Base-by-base conservation (phyloP, 2,113 vertebrate species). In the Columba livia region DNA sequence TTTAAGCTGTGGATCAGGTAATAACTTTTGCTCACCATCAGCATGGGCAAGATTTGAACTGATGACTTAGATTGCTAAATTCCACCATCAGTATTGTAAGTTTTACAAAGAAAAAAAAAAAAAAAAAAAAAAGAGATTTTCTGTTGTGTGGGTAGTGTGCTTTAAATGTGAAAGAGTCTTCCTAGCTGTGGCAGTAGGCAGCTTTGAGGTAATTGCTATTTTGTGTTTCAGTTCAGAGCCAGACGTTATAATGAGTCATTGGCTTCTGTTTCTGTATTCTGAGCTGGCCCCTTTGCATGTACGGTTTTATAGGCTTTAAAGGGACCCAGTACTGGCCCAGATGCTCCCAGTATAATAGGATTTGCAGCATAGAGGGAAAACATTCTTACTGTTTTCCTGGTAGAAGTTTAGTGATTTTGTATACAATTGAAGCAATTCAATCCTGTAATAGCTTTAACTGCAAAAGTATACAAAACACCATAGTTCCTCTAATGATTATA, bases 121-220 rank as follows among this genome's bases (percentile, higher is more conserved):
- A 67, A 44, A 23, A 50, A 69, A 73, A 48, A 36, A 25, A 13
- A 2, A 44, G 3, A 40, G 9, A 4, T 31, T 48, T 90, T 89
- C 64, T 91, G 26, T 36, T 75, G 40, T 57, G 78, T 82, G 74
- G 32, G n/a, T 44, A 72, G 42, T 15, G 6, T 69, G 40, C 19
- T 92, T 87, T 87, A 77, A 87, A 85, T 19, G 78, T 70, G 42
- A 67, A 48, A 66, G 38, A 74, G 54, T 75, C 70, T 91, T 89
- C 66, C 80, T 77, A 50, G 44, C 70, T 91, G 87, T 87, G 94
- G 77, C 80, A 94, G 80, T 64, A 81, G 87, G 70, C 65, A 84
- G 93, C 87, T 95, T 84, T 92, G 89, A 93, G 48, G 77, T 90
- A 95, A 95, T 90, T 94, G 61, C 69, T 94, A 36, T 93, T 97